A percentile compares a stretch with the other conserved stretches of the same genome.
These are phyloP conservation scores for Hylia prasina DNA, from an alignment of 2,113 vertebrate genomes.

Conservation along the genomic window DNA sequence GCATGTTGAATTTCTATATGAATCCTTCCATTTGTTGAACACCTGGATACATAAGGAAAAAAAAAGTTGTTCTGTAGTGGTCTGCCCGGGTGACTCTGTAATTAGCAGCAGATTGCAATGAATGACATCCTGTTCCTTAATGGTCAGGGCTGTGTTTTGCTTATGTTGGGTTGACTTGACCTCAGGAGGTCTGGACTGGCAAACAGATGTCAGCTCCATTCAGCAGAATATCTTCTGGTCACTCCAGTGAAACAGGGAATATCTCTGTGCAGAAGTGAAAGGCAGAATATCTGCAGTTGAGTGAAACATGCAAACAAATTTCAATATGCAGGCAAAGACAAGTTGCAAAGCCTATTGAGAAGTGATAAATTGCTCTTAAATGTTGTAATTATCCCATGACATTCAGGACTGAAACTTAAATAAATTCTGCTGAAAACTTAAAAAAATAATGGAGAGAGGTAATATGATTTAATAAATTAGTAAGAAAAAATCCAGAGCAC, in stretches of 20 bases:
- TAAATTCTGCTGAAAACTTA: constrained; percentile 66
- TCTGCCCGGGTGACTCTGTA: not conserved
- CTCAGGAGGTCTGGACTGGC: not conserved
- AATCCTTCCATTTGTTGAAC: not conserved
- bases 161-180: not conserved
- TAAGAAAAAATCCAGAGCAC: not conserved
- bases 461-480: constrained; percentile 61
- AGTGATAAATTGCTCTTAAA: constrained; percentile 69
- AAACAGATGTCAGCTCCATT: not conserved
- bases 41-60: not conserved
- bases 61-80: not conserved
- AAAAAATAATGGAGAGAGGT: constrained; percentile 21
- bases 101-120: not conserved
- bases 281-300: not conserved
- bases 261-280: not conserved
- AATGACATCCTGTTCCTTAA: not conserved
- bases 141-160: not conserved
- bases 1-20: not conserved
- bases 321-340: constrained; percentile 10
- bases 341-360: constrained; percentile 56
- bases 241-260: not conserved
- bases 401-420: constrained; percentile 59
- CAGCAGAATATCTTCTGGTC: not conserved
- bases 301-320: constrained; percentile 21
- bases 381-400: constrained; percentile 65